Evolutionary conservation across 2,113 vertebrate species (phyloP).

Genomic region (Marmota flaviventris): DNA sequence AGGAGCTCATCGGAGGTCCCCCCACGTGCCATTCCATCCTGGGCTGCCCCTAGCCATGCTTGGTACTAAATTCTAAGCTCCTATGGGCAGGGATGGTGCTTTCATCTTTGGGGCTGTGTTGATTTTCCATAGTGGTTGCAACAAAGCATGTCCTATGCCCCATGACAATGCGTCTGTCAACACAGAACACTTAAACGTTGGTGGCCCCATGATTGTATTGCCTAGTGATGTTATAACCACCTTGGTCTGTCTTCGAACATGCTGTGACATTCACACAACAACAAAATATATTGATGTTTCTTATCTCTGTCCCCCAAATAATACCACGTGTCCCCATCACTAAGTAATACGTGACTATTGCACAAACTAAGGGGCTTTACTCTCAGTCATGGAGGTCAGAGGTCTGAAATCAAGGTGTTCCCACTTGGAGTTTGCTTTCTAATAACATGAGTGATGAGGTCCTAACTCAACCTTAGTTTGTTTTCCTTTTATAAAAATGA

Average conservation of each 20-base stretch:
- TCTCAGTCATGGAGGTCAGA: background rate
- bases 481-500: too few relatives aligned
- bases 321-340: background rate
- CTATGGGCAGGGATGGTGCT: background rate
- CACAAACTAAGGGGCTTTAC: background rate
- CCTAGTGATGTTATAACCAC: background rate
- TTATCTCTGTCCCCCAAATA: background rate
- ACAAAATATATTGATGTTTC: background rate
- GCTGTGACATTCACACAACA: too few relatives aligned
- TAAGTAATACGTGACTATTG: background rate
- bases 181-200: rapidly evolving
- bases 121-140: background rate
- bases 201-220: background rate
- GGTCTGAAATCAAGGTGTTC: background rate
- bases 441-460: too few relatives aligned
- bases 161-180: background rate
- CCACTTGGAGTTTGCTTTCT: too few relatives aligned
- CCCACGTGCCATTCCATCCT: too few relatives aligned
- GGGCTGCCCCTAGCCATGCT: background rate
- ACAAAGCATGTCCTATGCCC: background rate
- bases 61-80: background rate
- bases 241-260: background rate
- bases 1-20: background rate
- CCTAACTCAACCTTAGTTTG: too few relatives aligned
- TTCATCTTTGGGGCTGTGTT: background rate